Percentiles rank a stretch among this genome's conserved stretches.
phyloP scores from a whole-genome alignment of 2,888 invertebrate species.

The Tenthredo scrophulariae region DNA sequence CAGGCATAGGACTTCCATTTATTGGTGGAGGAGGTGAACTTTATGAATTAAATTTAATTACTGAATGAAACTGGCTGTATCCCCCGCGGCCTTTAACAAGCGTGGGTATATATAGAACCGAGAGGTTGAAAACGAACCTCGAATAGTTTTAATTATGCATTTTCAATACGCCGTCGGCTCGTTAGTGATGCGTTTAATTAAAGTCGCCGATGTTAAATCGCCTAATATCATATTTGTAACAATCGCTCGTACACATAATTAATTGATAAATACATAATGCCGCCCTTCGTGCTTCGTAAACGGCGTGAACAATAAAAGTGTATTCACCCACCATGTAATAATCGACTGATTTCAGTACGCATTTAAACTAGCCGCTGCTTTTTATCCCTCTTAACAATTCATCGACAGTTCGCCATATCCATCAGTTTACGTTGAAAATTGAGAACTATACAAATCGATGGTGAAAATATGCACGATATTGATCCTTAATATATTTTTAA shows the following conservation, averaged over 20 bases:
- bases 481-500: no score
- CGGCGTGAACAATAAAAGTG: not conserved
- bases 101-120: not conserved
- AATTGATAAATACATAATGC: slow-evolving; percentile 7
- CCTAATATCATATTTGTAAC: not conserved
- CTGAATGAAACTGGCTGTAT: not conserved
- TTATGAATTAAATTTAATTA: slow-evolving; percentile 43
- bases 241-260: slow-evolving; percentile 13
- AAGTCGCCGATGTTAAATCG: not conserved
- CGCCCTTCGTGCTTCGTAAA: not conserved
- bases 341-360: not conserved
- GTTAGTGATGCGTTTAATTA: not conserved
- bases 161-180: slow-evolving; percentile 20
- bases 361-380: not conserved
- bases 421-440: no score
- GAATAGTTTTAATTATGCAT: slow-evolving; percentile 31
- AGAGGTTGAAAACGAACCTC: not conserved
- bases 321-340: not conserved
- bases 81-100: slow-evolving; percentile 5
- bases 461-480: no score
- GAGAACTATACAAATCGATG: no score
- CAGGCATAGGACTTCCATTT: not conserved
- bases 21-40: slow-evolving; percentile 24
- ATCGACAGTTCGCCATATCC: no score
- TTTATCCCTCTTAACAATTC: not conserved